These are phyloP conservation scores for Ischnus inquisitorius DNA, from an alignment of 2,888 invertebrate genomes.

Conservation along the genomic window DNA sequence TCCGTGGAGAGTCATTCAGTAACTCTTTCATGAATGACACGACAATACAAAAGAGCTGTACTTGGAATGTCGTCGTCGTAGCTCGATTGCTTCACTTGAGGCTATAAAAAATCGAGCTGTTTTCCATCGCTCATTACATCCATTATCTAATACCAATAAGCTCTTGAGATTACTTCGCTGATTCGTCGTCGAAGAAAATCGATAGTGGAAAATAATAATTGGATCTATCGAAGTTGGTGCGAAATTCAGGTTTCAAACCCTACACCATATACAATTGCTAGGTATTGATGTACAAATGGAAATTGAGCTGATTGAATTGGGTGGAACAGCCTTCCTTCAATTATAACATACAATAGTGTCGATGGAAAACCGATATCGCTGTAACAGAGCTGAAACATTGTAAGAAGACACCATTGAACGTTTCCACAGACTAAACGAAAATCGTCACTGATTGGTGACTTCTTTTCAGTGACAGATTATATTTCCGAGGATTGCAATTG, in stretches of 20 bases:
- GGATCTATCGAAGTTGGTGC: too few species aligned
- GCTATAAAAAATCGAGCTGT: not conserved
- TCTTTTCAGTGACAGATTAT: too few species aligned
- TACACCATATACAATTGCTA: too few species aligned
- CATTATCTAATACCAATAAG: not conserved
- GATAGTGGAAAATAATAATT: too few species aligned
- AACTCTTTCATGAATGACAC: slow-evolving; percentile 64
- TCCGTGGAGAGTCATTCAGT: slow-evolving; percentile 58
- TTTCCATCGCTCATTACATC: not conserved
- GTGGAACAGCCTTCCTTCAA: not conserved
- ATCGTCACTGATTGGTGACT: too few species aligned
- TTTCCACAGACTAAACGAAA: too few species aligned
- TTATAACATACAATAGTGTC: not conserved
- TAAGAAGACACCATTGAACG: not conserved
- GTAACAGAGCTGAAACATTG: not conserved
- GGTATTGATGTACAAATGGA: not conserved
- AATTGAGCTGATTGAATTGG: not conserved
- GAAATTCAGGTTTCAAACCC: too few species aligned
- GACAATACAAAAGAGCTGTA: slow-evolving; percentile 47
- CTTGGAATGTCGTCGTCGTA: slow-evolving; percentile 42
- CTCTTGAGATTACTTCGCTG: not conserved
- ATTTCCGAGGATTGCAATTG: too few species aligned
- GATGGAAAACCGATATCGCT: not conserved
- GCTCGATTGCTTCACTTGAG: slow-evolving; percentile 44
- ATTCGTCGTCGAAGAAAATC: not conserved